Evolutionary conservation across 1,140 invertebrate genomes (phyloP).

Genomic region (Macrosteles quadrilineatus): DNA sequence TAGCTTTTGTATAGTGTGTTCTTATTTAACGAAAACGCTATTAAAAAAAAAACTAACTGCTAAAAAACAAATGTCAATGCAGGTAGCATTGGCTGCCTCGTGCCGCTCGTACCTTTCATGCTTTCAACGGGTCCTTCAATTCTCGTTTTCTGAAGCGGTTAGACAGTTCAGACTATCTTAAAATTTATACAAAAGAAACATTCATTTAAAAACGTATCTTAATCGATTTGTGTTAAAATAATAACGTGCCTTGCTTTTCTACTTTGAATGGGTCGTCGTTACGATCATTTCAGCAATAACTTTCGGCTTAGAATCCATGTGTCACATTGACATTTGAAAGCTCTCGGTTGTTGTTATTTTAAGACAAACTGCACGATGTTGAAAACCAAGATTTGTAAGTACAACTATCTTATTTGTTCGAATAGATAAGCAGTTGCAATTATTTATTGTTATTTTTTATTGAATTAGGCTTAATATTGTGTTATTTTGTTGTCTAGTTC

Average conservation of each 20-base stretch:
- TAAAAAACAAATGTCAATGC: no score
- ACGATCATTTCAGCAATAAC: no score
- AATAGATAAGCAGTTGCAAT: background rate
- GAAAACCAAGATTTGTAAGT: constrained; percentile 22
- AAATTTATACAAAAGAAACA: background rate
- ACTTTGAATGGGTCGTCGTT: no score
- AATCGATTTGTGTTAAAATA: no score
- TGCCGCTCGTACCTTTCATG: constrained; percentile 35
- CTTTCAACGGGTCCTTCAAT: constrained; percentile 28
- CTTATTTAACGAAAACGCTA: no score
- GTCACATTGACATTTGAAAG: constrained; percentile 33
- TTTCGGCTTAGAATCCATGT: constrained; percentile 27
- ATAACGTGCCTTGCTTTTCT: no score
- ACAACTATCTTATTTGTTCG: background rate
- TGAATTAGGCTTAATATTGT: background rate
- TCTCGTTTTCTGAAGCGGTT: constrained; percentile 12
- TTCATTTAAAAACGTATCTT: no score
- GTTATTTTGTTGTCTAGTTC: background rate
- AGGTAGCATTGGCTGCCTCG: constrained; percentile 12
- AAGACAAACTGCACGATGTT: constrained; percentile 11
- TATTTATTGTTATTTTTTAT: background rate
- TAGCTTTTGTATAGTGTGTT: no score
- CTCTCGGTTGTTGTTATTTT: constrained; percentile 2
- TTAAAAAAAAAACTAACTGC: no score
- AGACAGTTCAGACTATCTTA: background rate